A percentile compares a stretch with the other conserved stretches of the same genome.
Conservation (phyloP, 2,797 vertebrate species). For the Spinibarbus caldwelli region DNA sequence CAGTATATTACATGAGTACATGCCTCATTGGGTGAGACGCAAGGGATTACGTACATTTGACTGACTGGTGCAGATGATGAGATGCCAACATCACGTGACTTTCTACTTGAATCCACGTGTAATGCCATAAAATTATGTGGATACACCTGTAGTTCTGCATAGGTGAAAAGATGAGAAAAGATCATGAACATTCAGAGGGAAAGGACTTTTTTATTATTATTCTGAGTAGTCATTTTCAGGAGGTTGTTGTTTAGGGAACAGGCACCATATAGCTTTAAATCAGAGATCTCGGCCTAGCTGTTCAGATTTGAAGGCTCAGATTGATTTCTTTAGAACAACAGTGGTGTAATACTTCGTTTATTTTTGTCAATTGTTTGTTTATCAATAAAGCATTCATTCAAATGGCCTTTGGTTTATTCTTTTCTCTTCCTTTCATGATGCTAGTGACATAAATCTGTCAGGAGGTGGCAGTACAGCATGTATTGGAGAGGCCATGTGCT, state of each 20-base stretch:
- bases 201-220: neutral
- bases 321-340: constrained; percentile 54
- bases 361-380: constrained; percentile 74
- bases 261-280: constrained; percentile 67
- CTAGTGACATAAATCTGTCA: neutral
- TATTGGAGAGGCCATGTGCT: neutral
- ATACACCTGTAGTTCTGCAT: constrained; percentile 47
- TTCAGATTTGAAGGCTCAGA: constrained; percentile 70
- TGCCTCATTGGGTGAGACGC: constrained; percentile 47
- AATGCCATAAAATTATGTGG: constrained; percentile 51
- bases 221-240: neutral
- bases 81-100: constrained; percentile 66
- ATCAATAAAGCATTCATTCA: constrained; percentile 86
- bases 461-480: neutral
- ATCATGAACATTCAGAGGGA: constrained; percentile 19
- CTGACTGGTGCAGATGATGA: constrained; percentile 53
- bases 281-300: constrained; percentile 59
- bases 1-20: constrained; percentile 45
- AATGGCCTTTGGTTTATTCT: constrained; percentile 53
- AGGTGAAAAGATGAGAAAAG: constrained; percentile 13
- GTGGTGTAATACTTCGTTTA: constrained; percentile 63
- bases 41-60: constrained; percentile 42
- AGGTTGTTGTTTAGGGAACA: constrained; percentile 42
- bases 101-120: constrained; percentile 40
- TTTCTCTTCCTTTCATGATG: neutral